These are phyloP conservation scores for Drosophila lutescens DNA, from an alignment of 2,888 invertebrate genomes.

Conservation along the genomic window DNA sequence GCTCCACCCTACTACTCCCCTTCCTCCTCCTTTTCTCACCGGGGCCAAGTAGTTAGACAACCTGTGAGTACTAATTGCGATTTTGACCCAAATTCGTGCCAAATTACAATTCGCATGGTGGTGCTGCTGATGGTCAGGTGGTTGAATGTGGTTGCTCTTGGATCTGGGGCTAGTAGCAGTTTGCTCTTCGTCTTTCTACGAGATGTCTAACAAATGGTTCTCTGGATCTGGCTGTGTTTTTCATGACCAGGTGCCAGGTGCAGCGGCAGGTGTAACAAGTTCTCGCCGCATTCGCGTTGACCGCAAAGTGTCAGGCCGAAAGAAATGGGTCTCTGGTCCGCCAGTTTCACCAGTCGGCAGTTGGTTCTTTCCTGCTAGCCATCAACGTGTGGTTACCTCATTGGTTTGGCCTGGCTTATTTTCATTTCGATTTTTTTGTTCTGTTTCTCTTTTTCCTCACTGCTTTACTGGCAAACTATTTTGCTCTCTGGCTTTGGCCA, in stretches of 20 bases:
- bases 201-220: conserved; percentile 35
- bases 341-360: conserved; percentile 53
- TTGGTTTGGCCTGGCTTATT: conserved; percentile 61
- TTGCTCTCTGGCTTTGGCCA: conserved; percentile 58
- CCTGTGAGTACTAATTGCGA: conserved; percentile 70
- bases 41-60: conserved; percentile 30
- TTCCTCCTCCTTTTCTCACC: neutral
- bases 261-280: conserved; percentile 79
- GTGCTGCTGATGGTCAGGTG: conserved; percentile 10
- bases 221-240: conserved; percentile 17
- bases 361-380: conserved; percentile 27
- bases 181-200: neutral
- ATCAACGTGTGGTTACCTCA: conserved; percentile 76
- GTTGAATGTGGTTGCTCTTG: conserved; percentile 19
- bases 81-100: conserved; percentile 76
- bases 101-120: conserved; percentile 67
- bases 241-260: conserved; percentile 12
- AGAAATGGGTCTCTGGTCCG: conserved; percentile 68
- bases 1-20: neutral
- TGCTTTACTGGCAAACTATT: conserved; percentile 64
- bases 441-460: neutral
- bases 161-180: conserved; percentile 34
- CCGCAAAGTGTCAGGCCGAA: conserved; percentile 70
- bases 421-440: conserved; percentile 63
- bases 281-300: conserved; percentile 63